Evolutionary conservation across 1,140 invertebrate genomes (phyloP).

Genomic region (Hesperophylax magnus): DNA sequence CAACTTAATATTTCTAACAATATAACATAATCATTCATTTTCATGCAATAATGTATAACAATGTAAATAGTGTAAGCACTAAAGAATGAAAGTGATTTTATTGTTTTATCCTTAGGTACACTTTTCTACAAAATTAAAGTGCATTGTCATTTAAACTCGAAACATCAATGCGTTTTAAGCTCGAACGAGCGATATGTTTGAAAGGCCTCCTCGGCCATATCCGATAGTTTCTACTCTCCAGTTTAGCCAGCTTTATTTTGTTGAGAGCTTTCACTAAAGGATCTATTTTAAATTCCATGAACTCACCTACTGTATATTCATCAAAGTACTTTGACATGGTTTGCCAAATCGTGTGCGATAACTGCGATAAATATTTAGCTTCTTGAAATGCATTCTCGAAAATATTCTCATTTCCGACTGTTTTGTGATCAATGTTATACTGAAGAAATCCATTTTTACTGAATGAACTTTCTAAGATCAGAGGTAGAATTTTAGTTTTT

Average conservation of each 20-base stretch:
- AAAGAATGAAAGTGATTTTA: too few relatives aligned
- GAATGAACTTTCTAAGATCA: slow-evolving; percentile 35
- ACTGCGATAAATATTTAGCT: background rate
- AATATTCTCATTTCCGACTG: background rate
- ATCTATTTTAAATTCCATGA: slow-evolving; percentile 47
- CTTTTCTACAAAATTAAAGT: too few relatives aligned
- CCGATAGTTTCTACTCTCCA: slow-evolving; percentile 6
- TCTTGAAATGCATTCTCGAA: background rate
- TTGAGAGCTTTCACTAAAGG: slow-evolving; percentile 39
- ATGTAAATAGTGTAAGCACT: too few relatives aligned
- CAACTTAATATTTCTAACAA: too few relatives aligned
- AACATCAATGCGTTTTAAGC: too few relatives aligned
- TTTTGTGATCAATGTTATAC: slow-evolving; percentile 47
- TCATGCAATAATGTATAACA: too few relatives aligned
- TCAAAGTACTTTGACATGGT: slow-evolving; percentile 36
- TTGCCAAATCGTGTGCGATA: background rate
- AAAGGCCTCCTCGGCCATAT: slow-evolving; percentile 51
- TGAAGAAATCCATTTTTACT: slow-evolving; percentile 43
- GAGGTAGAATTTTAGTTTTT: too few relatives aligned
- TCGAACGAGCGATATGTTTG: background rate
- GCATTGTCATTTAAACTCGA: too few relatives aligned
- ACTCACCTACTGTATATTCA: slow-evolving; percentile 29
- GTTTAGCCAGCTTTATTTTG: slow-evolving; percentile 20
- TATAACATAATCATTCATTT: too few relatives aligned
- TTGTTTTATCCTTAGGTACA: too few relatives aligned